phyloP scores from a whole-genome alignment of 1,140 invertebrate genomes.

The Lepidurus arcticus region DNA sequence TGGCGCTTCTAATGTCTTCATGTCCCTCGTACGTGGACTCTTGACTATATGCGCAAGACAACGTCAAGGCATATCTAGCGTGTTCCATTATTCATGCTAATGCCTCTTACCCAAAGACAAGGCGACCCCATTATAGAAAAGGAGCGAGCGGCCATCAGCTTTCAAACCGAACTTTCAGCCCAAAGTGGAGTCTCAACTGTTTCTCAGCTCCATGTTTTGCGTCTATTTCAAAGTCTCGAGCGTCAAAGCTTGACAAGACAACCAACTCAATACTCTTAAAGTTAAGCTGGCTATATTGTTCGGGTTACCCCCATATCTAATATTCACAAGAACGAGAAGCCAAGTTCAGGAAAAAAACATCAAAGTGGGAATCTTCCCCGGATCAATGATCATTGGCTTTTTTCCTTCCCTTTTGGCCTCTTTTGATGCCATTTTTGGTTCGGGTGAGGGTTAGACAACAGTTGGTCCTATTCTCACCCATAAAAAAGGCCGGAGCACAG shows the following conservation, averaged over 20 bases:
- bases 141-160: constrained; percentile 2
- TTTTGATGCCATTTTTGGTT: not conserved
- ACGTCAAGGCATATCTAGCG: constrained; percentile 7
- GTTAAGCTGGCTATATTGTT: not conserved
- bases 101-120: constrained; percentile 21
- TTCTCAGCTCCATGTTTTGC: not conserved
- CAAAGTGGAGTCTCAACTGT: not conserved
- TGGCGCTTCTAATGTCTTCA: constrained; percentile 15
- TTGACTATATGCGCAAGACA: not conserved
- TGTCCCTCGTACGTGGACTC: not conserved
- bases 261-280: not conserved
- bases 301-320: not conserved
- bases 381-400: constrained; percentile 14
- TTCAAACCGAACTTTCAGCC: not conserved
- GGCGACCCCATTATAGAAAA: constrained; percentile 10
- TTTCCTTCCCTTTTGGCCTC: not conserved
- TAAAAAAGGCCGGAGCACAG: not conserved
- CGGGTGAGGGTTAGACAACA: not conserved
- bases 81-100: constrained; percentile 22
- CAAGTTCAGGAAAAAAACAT: not conserved
- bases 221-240: not conserved
- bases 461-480: not conserved
- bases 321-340: not conserved
- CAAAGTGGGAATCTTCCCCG: not conserved
- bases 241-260: not conserved